A percentile compares a stretch with the other conserved stretches of the same genome.
These are phyloP conservation scores for Anarrhichthys ocellatus DNA, from an alignment of 2,113 vertebrate genomes.

Conservation along the genomic window DNA sequence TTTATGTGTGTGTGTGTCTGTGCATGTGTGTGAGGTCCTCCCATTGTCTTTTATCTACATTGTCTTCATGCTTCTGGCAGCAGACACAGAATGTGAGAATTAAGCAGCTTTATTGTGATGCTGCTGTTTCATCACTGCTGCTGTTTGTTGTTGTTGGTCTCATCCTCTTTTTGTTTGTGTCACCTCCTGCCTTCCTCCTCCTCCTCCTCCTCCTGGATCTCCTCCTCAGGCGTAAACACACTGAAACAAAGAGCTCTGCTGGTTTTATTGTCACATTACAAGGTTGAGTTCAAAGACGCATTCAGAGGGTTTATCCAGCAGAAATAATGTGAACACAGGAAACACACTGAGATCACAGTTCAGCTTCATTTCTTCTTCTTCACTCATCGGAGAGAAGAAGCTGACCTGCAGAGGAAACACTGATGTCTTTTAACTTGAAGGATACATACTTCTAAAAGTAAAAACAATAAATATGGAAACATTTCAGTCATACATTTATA, in stretches of 20 bases:
- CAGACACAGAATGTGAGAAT: neutral
- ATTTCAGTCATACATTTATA: too few relatives aligned
- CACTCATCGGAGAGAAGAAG: too few relatives aligned
- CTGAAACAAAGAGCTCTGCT: slow-evolving; percentile 28
- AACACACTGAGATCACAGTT: slow-evolving; percentile 1
- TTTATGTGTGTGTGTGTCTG: too few relatives aligned
- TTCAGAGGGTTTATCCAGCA: slow-evolving; percentile 28
- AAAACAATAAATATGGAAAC: neutral
- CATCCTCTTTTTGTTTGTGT: slow-evolving; percentile 38
- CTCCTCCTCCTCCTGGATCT: slow-evolving; percentile 34
- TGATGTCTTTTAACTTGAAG: neutral
- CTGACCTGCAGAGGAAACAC: neutral
- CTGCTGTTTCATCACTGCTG: slow-evolving; percentile 14
- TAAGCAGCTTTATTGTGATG: slow-evolving; percentile 23
- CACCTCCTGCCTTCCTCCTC: slow-evolving; percentile 41
- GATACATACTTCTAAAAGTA: neutral
- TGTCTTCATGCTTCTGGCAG: neutral
- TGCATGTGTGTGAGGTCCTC: too few relatives aligned
- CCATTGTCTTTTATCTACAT: neutral
- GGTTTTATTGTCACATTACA: slow-evolving; percentile 12
- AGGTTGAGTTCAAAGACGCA: neutral
- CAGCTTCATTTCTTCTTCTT: neutral
- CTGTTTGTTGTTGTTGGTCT: slow-evolving; percentile 25
- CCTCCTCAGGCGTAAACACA: slow-evolving; percentile 56
- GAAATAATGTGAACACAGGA: slow-evolving; percentile 25